These are phyloP conservation scores for Mirounga angustirostris DNA, from an alignment of 2,113 vertebrate species.

Conservation along the genomic window DNA sequence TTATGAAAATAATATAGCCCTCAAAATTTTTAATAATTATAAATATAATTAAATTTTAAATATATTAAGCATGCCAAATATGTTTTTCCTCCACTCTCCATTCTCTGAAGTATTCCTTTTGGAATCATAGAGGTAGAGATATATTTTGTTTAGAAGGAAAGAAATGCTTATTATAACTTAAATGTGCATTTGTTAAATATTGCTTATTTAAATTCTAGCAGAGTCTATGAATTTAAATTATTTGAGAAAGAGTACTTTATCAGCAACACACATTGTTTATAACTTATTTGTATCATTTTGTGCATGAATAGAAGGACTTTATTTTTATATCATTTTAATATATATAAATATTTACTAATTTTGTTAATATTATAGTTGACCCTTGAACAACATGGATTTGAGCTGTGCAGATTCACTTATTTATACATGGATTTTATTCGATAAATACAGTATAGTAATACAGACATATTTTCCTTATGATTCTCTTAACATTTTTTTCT, in stretches of 20 bases:
- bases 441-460: neutral
- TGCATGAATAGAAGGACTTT: neutral
- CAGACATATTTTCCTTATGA: neutral
- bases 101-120: neutral
- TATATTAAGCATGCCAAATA: neutral
- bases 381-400: neutral
- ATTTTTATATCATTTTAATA: constrained; percentile 39
- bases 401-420: neutral
- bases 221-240: constrained; percentile 19
- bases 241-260: constrained; percentile 35
- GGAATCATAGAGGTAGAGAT: neutral
- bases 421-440: neutral
- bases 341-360: neutral
- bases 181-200: neutral
- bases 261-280: neutral
- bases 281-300: neutral
- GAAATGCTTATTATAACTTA: neutral
- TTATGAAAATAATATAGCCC: constrained; percentile 2
- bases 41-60: constrained; percentile 50
- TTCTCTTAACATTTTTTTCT: neutral
- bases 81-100: neutral
- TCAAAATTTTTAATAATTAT: constrained; percentile 43
- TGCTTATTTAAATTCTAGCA: neutral
- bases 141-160: constrained; percentile 54
- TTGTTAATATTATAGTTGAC: constrained; percentile 4